phyloP scores from a whole-genome alignment of 35 echinoderm and acorn worm genomes.

The Amphiura filiformis region DNA sequence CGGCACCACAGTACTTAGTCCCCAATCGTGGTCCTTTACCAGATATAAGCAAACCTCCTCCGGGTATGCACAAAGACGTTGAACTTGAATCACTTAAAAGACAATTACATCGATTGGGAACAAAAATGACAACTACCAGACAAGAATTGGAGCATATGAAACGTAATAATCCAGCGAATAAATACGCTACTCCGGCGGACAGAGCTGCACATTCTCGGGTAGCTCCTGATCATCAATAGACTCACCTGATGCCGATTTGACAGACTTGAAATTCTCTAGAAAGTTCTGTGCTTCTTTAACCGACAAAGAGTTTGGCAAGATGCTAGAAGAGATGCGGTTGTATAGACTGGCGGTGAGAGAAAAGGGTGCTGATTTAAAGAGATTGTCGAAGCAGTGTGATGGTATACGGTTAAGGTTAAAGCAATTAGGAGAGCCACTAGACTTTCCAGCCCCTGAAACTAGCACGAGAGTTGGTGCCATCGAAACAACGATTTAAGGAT shows the following conservation, averaged over 20 bases:
- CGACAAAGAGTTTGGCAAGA: neutral
- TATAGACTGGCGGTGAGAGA: neutral
- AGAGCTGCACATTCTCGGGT: neutral
- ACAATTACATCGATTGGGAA: neutral
- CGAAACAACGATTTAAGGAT: constrained; percentile 4
- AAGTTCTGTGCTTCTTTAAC: neutral
- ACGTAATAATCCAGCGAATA: neutral
- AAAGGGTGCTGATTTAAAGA: neutral
- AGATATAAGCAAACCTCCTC: neutral
- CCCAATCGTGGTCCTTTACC: neutral
- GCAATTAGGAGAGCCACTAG: neutral
- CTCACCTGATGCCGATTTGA: neutral
- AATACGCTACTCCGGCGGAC: neutral
- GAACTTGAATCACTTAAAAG: neutral
- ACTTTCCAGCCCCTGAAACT: neutral
- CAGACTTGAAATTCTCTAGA: neutral
- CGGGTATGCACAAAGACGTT: neutral
- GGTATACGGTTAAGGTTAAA: neutral
- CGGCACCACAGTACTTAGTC: neutral
- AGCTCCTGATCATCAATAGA: neutral
- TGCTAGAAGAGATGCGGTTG: neutral
- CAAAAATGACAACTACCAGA: neutral
- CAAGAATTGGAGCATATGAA: neutral
- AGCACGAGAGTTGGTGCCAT: neutral
- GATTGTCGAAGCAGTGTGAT: neutral